Evolutionary conservation across 2,888 invertebrate species (phyloP), one percentile per base, ranked within the genome.

Genomic region (Trisateles emortualis): DNA sequence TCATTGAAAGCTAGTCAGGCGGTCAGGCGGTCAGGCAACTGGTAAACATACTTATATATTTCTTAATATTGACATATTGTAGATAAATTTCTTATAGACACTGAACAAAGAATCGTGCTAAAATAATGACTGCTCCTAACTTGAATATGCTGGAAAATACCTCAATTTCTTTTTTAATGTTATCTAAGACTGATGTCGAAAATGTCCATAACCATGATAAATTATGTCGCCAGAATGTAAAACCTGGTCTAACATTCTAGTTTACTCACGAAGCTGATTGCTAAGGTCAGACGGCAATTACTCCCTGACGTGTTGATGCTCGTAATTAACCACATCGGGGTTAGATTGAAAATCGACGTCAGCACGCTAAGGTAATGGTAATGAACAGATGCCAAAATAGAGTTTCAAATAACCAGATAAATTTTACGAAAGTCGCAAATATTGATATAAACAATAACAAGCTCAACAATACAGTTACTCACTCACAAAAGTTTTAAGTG

Each of bases 401-500:
- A 3, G n/a, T 17, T n/a, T 9, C 10, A 35, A 8, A 16, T 16
- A 38, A 0, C n/a, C 19, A 38, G n/a, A 11, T 32, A 11, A n/a
- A n/a, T 38, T 38, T 6, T n/a, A 19, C 5, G 3, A 32, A 13
- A 17, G 13, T 19, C 10, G 19, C 11, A 32, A 14, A 33, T 35
- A 24, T 26, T 35, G 5, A 35, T 35, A n/a, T 9, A 35, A 57
- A 51, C 44, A 57, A 49, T 59, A 48, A 39, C 16, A 14, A 22
- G n/a, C 14, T 1, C 10, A 29, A 58, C 14, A 52, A 29, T 26
- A 41, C 38, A 35, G 10, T 45, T 29, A 38, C 19, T 19, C 44
- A 39, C 26, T 41, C 40, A 35, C 35, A 36, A 43, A 57, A 53
- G 42, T 61, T 67, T 52, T 26, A 61, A 57, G 30, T 49, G 47